Evolutionary conservation across 2,888 invertebrate genomes (phyloP), one percentile per base, ranked within the genome.

Genomic region (Pseudeuparius sepicola): DNA sequence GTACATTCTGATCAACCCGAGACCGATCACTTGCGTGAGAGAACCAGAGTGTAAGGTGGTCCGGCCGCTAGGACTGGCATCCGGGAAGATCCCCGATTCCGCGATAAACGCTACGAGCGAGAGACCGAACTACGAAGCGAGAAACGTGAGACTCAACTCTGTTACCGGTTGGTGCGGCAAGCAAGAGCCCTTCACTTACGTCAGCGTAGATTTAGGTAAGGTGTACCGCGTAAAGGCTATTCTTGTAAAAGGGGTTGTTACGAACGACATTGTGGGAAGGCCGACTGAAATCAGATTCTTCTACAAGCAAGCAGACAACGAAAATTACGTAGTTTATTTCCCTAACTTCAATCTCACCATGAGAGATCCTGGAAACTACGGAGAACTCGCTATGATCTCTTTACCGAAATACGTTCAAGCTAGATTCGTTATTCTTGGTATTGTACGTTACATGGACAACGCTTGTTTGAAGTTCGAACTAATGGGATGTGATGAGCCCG

Each of bases 81-180:
- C 90, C 3, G 93, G 93, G 40, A 75, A 74, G 54, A 93, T 96
- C 46, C 93, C 93, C 0, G 93, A 94, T 56, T 84, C 87, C 2
- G 90, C 93, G 2, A 93, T 96, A 34, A 94, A 93, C 56, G 90
- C 90, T 0, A 93, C 93, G 0, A 92, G 92, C 7, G 90, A 90
- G 63, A 34, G 88, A 53, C 87, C 88, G 14, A 90, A 90, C 54
- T 90, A 90, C 56, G 89, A 90, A 69, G 88, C 89, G 0, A 79
- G 70, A 57, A 89, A 92, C 55, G 79, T 92, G 7, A 72, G 92
- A 16, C 65, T 93, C 18, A 90, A 89, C 57, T 90, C 92, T 1
- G 90, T 89, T 3, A 92, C 92, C 27, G 92, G 92, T 11, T 93
- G 92, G 92, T 92, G 92, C 62, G 89, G 89, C n/a, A 92, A 90